Evolutionary conservation across 1,140 invertebrate genomes (phyloP).

Genomic region (Bombus affinis): DNA sequence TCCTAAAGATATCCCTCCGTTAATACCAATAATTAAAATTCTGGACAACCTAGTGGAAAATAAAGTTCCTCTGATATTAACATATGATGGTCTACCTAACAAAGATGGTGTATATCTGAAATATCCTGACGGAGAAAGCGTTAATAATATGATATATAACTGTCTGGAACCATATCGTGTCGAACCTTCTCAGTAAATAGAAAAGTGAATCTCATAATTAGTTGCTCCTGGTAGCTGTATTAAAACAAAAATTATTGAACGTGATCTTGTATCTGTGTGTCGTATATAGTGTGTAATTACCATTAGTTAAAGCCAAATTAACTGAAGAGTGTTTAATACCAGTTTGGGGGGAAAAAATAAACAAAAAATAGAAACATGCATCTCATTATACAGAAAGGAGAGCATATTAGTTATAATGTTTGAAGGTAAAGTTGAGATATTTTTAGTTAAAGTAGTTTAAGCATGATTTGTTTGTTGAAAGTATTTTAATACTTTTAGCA

Average conservation of each 20-base stretch:
- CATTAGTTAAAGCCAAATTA: too few species aligned
- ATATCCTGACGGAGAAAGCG: constrained; percentile 33
- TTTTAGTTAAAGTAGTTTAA: too few species aligned
- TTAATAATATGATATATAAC: constrained; percentile 3
- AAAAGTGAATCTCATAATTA: constrained; percentile 54
- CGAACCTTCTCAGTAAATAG: background rate
- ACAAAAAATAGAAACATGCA: too few species aligned
- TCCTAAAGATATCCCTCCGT: constrained; percentile 65
- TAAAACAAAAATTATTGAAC: too few species aligned
- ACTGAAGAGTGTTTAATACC: too few species aligned
- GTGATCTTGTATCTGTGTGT: too few species aligned
- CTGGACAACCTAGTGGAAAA: constrained; percentile 57
- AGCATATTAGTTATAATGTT: background rate
- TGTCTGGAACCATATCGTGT: too few species aligned
- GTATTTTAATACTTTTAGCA: too few species aligned
- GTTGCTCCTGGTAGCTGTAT: background rate
- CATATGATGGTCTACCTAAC: constrained; percentile 56
- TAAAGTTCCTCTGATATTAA: constrained; percentile 63
- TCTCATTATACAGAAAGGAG: background rate
- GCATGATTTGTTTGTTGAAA: too few species aligned
- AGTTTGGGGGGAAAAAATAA: too few species aligned
- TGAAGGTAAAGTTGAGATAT: background rate
- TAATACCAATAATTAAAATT: constrained; percentile 56
- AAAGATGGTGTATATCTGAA: constrained; percentile 71
- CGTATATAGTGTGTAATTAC: too few species aligned